Evolutionary conservation across 2,797 vertebrate genomes (phyloP), one percentile per base, ranked within the genome.

Genomic region (Forpus xanthops): DNA sequence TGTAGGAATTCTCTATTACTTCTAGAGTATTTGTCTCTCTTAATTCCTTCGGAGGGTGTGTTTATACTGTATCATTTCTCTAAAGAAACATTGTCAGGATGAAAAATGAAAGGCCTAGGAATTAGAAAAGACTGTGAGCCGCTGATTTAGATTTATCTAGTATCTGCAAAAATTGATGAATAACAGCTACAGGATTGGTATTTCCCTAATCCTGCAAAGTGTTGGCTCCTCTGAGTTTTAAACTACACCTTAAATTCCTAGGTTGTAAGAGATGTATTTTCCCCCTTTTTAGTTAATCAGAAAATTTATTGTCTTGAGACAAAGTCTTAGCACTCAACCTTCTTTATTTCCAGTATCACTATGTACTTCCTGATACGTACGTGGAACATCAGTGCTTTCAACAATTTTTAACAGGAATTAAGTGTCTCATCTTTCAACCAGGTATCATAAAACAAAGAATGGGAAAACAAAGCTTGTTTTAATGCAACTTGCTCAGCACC

Each of bases 41-140:
- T 93, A 93, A 88, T 92, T 96, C 89, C 62, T 91, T 91, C 62
- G 52, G 73, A 95, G 96, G 64, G 41, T 76, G 39, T 90, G 89
- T 93, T 94, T 96, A 91, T 94, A 91, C 62, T 77, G 61, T 58
- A 87, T 78, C 60, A 81, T 95, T 93, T 92, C 89, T 97, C 50
- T 71, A 61, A 91, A 96, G 91, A 93, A 96, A 95, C 82, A 66
- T 76, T 96, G 90, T 92, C 92, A 88, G 87, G 72, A 75, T 96
- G 89, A 96, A 89, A 96, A 96, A 93, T 93, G 68, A 75, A 70
- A n/a, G n/a, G n/a, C n/a, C n/a, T n/a, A 90, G 44, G 65, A 93
- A 72, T 88, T 64, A 62, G 67, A 61, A 80, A 93, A 88, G 70
- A 75, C 50, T 23, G 37, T 49, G 66, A 77, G 61, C 23, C 9